Evolutionary conservation across 1,140 invertebrate species (phyloP), one percentile per base, ranked within the genome.

Genomic region (Trichomalopsis sarcophagae): DNA sequence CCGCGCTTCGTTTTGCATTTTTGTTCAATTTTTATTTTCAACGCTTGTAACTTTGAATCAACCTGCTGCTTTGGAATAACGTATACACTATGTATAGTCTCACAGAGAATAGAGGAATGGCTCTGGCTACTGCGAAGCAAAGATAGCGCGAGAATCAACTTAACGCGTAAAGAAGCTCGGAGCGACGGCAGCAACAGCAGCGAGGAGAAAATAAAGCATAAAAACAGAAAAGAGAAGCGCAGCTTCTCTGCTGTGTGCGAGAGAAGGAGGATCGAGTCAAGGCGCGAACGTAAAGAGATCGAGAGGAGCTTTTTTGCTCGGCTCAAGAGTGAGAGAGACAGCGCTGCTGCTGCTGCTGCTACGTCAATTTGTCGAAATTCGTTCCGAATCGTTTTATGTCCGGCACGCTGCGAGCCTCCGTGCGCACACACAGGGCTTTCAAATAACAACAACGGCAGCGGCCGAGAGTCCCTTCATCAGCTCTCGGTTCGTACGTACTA

Each of bases 341-440:
- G 36, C 30, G 71, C 73, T 81, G 87, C 88, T 89, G 88, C 84
- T 66, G 62, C 76, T 33, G 68, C 68, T 33, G 47, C 76, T 27
- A 55, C 91, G 91, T 92, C 92, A 93, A 93, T 93, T 93, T 93
- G 92, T 93, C 92, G 91, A 92, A 92, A 93, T 93, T 93, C 92
- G 92, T 93, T 93, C 92, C 92, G 92, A 92, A 92, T 93, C 91
- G 91, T 93, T 93, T 93, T 93, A 93, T 92, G 92, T 90, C 88
- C 90, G 82, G 69, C 71, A 74, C 27, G 44, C 44, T 71, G 80
- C 89, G 89, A 90, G 87, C 89, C 87, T 81, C 69, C 91, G 91
- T 92, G 88, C 90, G 90, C 90, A 92, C 91, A 91, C 91, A 92
- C 87, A 76, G 86, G 69, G 44, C 71, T 27, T 73, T 82, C 69